phyloP scores from a whole-genome alignment of 2,113 vertebrate species.

The Hipposideros armiger region DNA sequence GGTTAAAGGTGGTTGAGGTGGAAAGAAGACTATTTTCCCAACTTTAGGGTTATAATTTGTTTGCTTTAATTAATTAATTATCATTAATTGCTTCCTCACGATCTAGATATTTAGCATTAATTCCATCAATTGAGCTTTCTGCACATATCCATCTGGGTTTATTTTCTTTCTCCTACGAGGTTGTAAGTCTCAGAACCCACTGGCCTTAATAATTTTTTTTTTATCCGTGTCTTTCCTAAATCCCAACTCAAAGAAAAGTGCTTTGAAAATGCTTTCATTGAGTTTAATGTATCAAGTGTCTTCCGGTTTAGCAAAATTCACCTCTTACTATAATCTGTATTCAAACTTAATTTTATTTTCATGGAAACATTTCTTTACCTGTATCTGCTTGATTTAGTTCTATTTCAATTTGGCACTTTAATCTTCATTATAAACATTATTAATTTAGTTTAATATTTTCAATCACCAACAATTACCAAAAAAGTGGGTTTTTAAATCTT shows the following conservation, averaged over 20 bases:
- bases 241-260: neutral
- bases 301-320: neutral
- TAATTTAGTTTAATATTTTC: slow-evolving; percentile 26
- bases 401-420: slow-evolving; percentile 5
- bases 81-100: neutral
- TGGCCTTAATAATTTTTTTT: neutral
- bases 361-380: neutral
- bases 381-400: neutral
- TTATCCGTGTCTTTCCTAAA: neutral
- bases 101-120: neutral
- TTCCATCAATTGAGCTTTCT: neutral
- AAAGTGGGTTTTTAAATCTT: neutral
- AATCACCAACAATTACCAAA: neutral
- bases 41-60: neutral
- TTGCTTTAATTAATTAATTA: neutral
- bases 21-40: neutral
- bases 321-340: neutral
- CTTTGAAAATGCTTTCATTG: neutral
- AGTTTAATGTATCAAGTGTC: neutral
- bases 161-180: neutral
- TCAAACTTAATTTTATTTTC: slow-evolving; percentile 18
- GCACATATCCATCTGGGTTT: neutral
- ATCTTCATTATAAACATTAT: slow-evolving; percentile 23
- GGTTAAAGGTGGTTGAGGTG: neutral
- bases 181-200: neutral